These are phyloP conservation scores for Nysson spinosus DNA, from an alignment of 2,888 invertebrate species.

Conservation along the genomic window DNA sequence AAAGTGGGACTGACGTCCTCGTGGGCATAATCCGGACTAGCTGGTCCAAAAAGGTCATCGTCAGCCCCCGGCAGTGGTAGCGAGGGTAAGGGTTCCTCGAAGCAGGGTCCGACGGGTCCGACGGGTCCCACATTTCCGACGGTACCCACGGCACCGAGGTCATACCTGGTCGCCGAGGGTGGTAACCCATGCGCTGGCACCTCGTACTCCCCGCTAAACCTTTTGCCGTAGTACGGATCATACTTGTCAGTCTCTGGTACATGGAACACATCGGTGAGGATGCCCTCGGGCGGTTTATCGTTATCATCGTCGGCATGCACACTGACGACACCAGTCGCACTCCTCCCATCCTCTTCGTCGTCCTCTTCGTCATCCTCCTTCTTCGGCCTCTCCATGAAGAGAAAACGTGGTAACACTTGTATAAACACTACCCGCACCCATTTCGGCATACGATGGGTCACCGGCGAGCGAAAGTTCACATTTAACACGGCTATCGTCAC, in stretches of 20 bases:
- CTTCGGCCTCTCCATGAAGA: slow-evolving; percentile 92
- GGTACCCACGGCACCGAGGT: slow-evolving; percentile 79
- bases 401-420: slow-evolving; percentile 89
- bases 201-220: slow-evolving; percentile 86
- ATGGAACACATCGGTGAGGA: slow-evolving; percentile 89
- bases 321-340: slow-evolving; percentile 59
- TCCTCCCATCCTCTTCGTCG: slow-evolving; percentile 80
- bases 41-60: slow-evolving; percentile 90
- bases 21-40: slow-evolving; percentile 79
- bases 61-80: slow-evolving; percentile 87
- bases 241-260: slow-evolving; percentile 84
- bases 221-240: slow-evolving; percentile 81
- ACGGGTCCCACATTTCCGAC: slow-evolving; percentile 83
- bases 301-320: slow-evolving; percentile 80
- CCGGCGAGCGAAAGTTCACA: slow-evolving; percentile 94
- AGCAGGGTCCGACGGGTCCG: slow-evolving; percentile 77
- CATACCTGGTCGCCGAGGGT: slow-evolving; percentile 50
- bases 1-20: slow-evolving; percentile 87
- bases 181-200: slow-evolving; percentile 78
- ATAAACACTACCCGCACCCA: slow-evolving; percentile 94
- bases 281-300: slow-evolving; percentile 79
- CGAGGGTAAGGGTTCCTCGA: slow-evolving; percentile 84
- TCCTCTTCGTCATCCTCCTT: slow-evolving; percentile 84
- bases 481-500: slow-evolving; percentile 96
- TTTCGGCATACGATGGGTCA: slow-evolving; percentile 94